Evolutionary conservation across 2,888 invertebrate species (phyloP).

Genomic region (Drosophila seclusa): DNA sequence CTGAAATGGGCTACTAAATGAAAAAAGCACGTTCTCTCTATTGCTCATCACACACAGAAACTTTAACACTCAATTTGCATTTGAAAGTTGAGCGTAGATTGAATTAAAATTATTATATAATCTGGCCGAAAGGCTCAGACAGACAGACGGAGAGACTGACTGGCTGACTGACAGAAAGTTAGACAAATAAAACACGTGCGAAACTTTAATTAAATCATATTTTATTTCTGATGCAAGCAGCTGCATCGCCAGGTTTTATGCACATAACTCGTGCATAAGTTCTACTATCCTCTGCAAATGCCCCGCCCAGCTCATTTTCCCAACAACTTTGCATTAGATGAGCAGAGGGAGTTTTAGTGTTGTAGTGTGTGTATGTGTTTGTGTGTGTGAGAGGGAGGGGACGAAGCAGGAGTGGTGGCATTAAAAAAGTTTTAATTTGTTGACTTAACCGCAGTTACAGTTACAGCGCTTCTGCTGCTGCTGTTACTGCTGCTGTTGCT

Average conservation of each 20-base stretch:
- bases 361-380: not conserved
- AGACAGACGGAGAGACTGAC: slow-evolving; percentile 13
- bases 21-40: slow-evolving; percentile 16
- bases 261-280: slow-evolving; percentile 78
- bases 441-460: slow-evolving; percentile 81
- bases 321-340: slow-evolving; percentile 41
- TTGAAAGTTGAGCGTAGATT: slow-evolving; percentile 57
- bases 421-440: slow-evolving; percentile 79
- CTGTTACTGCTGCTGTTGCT: slow-evolving; percentile 31
- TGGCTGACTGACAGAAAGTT: slow-evolving; percentile 12
- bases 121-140: slow-evolving; percentile 20
- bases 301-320: slow-evolving; percentile 22
- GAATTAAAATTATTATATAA: slow-evolving; percentile 73
- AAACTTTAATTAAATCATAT: slow-evolving; percentile 79
- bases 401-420: slow-evolving; percentile 4
- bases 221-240: slow-evolving; percentile 59
- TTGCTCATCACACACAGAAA: slow-evolving; percentile 5
- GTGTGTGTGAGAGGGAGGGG: slow-evolving; percentile 1
- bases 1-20: slow-evolving; percentile 44
- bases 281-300: slow-evolving; percentile 24
- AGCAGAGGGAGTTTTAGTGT: slow-evolving; percentile 6
- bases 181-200: slow-evolving; percentile 66
- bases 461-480: slow-evolving; percentile 48
- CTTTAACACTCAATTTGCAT: slow-evolving; percentile 45
- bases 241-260: slow-evolving; percentile 58